Evolutionary conservation across 1,140 invertebrate genomes (phyloP).

Genomic region (Tachypleus tridentatus): DNA sequence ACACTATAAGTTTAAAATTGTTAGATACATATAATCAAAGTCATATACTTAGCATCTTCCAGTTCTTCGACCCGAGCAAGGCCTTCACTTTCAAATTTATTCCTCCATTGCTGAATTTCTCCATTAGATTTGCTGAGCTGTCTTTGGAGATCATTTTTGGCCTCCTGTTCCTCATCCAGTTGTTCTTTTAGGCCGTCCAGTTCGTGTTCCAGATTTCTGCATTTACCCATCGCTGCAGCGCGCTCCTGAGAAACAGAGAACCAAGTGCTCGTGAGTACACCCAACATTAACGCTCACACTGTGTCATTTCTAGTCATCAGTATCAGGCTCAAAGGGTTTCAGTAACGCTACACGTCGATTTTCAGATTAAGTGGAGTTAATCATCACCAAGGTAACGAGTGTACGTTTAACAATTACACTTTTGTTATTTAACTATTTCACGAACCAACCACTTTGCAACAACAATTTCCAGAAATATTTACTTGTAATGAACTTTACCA

Average conservation of each 20-base stretch:
- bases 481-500: not conserved
- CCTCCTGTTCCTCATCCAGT: conserved; percentile 89
- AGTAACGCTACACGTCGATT: not conserved
- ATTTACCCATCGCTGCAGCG: conserved; percentile 82
- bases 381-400: not conserved
- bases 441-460: no score
- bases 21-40: no score
- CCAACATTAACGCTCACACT: not conserved
- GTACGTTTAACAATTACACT: not conserved
- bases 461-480: not conserved
- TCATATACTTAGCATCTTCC: conserved; percentile 76
- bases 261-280: not conserved
- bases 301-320: not conserved
- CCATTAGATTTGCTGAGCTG: conserved; percentile 96
- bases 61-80: conserved; percentile 92
- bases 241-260: conserved; percentile 48
- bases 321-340: not conserved
- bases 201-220: conserved; percentile 96
- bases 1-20: no score
- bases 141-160: conserved; percentile 76
- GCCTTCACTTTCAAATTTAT: conserved; percentile 95
- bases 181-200: conserved; percentile 93
- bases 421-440: no score
- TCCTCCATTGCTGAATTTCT: conserved; percentile 86
- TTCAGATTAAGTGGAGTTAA: not conserved